These are phyloP conservation scores for Pithys albifrons DNA, from an alignment of 2,113 vertebrate species.

Conservation along the genomic window DNA sequence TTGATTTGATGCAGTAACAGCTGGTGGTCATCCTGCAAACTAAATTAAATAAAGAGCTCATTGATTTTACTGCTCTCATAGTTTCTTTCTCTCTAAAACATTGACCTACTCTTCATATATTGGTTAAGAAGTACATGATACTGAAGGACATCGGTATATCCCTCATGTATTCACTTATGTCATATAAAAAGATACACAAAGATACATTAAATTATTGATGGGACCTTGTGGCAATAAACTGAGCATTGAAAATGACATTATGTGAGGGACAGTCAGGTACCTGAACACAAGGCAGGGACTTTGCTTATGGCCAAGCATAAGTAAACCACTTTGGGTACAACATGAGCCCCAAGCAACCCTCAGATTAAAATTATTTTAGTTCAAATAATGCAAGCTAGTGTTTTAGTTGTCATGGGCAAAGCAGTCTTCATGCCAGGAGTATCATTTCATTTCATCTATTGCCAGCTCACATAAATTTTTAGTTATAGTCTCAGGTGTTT, in stretches of 20 bases:
- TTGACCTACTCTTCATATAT: background rate
- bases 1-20: constrained; percentile 38
- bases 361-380: background rate
- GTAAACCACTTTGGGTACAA: background rate
- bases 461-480: background rate
- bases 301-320: background rate
- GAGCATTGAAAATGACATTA: background rate
- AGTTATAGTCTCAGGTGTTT: background rate
- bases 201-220: background rate
- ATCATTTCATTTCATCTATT: background rate
- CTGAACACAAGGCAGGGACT: background rate
- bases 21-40: constrained; percentile 35
- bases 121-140: background rate
- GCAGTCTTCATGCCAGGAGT: background rate
- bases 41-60: constrained; percentile 57
- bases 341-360: background rate
- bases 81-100: background rate
- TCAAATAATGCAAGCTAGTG: background rate
- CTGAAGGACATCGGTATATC: background rate
- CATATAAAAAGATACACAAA: background rate
- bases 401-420: background rate
- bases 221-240: background rate
- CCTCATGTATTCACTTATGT: background rate
- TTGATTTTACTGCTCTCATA: constrained; percentile 38
- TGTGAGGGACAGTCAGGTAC: background rate